Percentiles rank a stretch among this genome's conserved stretches.
These are phyloP conservation scores for Varecia variegata DNA, from an alignment of 2,797 vertebrate species.

Conservation along the genomic window DNA sequence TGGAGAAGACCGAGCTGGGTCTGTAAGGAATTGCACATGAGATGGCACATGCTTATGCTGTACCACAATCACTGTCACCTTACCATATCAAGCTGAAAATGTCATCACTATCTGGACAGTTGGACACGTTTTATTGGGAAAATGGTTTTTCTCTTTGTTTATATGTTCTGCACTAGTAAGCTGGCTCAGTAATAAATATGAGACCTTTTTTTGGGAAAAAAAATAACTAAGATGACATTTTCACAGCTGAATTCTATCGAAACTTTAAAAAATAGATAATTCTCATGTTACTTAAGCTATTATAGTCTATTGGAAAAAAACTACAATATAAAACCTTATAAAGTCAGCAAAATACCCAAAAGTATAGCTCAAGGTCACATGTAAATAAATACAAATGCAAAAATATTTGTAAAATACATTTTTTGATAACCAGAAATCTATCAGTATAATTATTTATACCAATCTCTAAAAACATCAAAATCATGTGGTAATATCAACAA, in stretches of 20 bases:
- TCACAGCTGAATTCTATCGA: not conserved
- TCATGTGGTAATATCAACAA: not conserved
- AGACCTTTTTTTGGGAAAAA: not conserved
- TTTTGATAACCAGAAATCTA: not conserved
- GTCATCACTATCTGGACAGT: too few relatives aligned
- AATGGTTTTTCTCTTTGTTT: not conserved
- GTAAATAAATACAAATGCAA: not conserved
- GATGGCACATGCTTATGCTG: too few relatives aligned
- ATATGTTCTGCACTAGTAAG: not conserved
- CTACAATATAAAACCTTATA: not conserved
- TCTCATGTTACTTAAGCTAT: not conserved
- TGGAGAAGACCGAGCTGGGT: too few relatives aligned
- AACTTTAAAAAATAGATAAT: not conserved
- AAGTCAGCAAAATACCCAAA: not conserved
- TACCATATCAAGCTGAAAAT: too few relatives aligned
- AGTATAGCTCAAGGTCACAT: not conserved
- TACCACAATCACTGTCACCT: too few relatives aligned
- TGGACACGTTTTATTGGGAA: too few relatives aligned
- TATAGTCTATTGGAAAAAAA: not conserved
- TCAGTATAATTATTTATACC: not conserved
- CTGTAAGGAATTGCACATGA: too few relatives aligned
- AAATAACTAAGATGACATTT: not conserved
- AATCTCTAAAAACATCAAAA: not conserved
- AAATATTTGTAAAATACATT: conserved; percentile 4
- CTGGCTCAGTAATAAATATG: not conserved